phyloP scores from a whole-genome alignment of 2,888 invertebrate species.

The Protonemura montana region DNA sequence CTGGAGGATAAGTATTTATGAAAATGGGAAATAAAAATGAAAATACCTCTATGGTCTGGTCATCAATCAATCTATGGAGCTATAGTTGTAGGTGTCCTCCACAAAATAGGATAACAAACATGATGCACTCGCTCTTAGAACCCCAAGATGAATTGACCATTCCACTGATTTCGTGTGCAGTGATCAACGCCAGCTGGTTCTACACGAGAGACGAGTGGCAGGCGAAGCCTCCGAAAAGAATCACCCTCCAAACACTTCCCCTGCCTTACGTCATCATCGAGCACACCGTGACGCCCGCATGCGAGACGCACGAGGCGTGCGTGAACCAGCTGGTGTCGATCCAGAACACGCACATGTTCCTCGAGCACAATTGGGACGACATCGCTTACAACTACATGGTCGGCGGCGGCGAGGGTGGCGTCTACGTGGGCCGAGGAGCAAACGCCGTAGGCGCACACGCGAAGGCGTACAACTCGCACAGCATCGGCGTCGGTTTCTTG shows the following conservation, averaged over 20 bases:
- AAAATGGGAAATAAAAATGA: too few relatives aligned
- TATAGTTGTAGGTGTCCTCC: too few relatives aligned
- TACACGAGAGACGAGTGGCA: conserved; percentile 31
- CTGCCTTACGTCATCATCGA: conserved; percentile 40
- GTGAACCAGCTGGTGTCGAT: conserved; percentile 45
- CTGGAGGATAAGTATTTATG: too few relatives aligned
- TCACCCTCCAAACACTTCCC: conserved; percentile 34
- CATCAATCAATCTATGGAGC: too few relatives aligned
- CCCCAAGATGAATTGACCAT: too few relatives aligned
- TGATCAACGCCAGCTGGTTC: conserved; percentile 29
- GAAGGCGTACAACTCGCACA: conserved; percentile 51
- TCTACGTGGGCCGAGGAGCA: conserved; percentile 56
- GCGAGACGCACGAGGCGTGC: conserved; percentile 41
- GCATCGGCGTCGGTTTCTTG: conserved; percentile 43
- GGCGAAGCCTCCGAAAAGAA: background rate
- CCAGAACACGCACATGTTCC: conserved; percentile 54
- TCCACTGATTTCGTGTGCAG: background rate
- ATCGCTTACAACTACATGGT: conserved; percentile 54
- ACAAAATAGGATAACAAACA: too few relatives aligned
- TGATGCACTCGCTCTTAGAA: too few relatives aligned
- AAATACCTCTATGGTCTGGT: too few relatives aligned
- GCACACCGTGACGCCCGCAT: conserved; percentile 28
- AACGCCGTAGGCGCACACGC: conserved; percentile 55
- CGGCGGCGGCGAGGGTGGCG: conserved; percentile 54
- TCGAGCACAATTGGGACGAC: conserved; percentile 50